Evolutionary conservation across 1,140 invertebrate genomes (phyloP).

Genomic region (Drosophila baimaii): DNA sequence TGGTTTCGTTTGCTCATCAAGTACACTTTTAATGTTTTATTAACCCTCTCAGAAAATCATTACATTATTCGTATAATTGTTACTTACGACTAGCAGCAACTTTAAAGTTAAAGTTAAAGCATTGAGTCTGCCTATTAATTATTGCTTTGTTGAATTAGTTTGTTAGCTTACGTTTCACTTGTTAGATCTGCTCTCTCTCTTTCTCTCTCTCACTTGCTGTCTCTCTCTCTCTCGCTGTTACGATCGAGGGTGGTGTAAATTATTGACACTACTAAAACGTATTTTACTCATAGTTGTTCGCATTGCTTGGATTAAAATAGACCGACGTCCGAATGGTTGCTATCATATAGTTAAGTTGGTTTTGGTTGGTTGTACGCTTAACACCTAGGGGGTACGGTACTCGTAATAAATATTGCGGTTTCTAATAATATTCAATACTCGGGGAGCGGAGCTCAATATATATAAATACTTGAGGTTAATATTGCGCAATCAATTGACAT

Average conservation of each 20-base stretch:
- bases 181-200: slow-evolving; percentile 20
- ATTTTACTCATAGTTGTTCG: slow-evolving; percentile 66
- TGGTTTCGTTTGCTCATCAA: slow-evolving; percentile 18
- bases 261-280: slow-evolving; percentile 77
- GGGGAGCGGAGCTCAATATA: slow-evolving; percentile 58
- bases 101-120: slow-evolving; percentile 68
- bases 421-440: slow-evolving; percentile 48
- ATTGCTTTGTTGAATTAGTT: slow-evolving; percentile 70
- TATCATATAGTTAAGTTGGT: slow-evolving; percentile 32
- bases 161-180: slow-evolving; percentile 66
- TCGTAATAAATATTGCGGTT: slow-evolving; percentile 58
- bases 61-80: slow-evolving; percentile 68
- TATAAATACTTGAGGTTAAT: slow-evolving; percentile 56
- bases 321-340: slow-evolving; percentile 21
- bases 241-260: slow-evolving; percentile 66
- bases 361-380: slow-evolving; percentile 46
- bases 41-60: slow-evolving; percentile 69
- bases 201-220: not conserved
- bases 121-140: slow-evolving; percentile 61
- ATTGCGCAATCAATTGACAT: slow-evolving; percentile 60
- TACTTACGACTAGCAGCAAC: slow-evolving; percentile 68
- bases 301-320: slow-evolving; percentile 66
- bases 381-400: slow-evolving; percentile 44
- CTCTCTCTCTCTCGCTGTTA: slow-evolving; percentile 18
- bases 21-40: slow-evolving; percentile 54